Evolutionary conservation across 2,888 invertebrate species (phyloP), one percentile per base, ranked within the genome.

Genomic region (Chloroclysta siterata): DNA sequence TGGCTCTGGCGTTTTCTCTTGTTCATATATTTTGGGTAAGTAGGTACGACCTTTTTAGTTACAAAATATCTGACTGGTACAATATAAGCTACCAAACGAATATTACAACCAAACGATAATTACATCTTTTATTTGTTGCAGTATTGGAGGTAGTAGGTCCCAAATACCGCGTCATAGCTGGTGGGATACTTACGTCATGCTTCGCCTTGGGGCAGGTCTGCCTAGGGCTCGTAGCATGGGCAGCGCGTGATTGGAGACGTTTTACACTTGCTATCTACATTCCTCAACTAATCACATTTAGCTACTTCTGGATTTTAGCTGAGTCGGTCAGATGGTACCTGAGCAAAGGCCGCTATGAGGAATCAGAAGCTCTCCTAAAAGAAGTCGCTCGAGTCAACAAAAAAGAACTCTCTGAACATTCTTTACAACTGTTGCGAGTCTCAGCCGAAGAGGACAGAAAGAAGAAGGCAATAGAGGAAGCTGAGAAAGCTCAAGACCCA

Each of bases 301-400:
- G 93, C 5, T 95, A 95, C 75, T 94, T 95, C 69, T 95, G 95
- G 94, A 75, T 95, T 10, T 84, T 95, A 57, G 94, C 95, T 0
- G 96, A 96, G 82, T 96, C 96, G 5, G 93, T 96, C 0, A 93
- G 97, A 64, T 97, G 97, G 97, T 93, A 96, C 51, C 85, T 97
- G 71, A 95, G 95, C 57, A 95, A 96, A 76, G 94, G 95, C 0
- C 93, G 94, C 59, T 94, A 94, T 65, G 93, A 95, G 10, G 94
- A 95, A 70, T 95, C 96, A 0, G 94, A 95, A 72, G 83, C 81
- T 17, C 93, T 96, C 1, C 84, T 96, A 6, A 93, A 93, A 50
- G 93, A 91, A 68, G 94, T 96, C 1, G 95, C 96, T 0, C 87
- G 85, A n/a, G n/a, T n/a, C n/a, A n/a, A n/a, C n/a, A n/a, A n/a